Conservation (phyloP, 2,797 vertebrate species). For the Esox masquinongy region DNA sequence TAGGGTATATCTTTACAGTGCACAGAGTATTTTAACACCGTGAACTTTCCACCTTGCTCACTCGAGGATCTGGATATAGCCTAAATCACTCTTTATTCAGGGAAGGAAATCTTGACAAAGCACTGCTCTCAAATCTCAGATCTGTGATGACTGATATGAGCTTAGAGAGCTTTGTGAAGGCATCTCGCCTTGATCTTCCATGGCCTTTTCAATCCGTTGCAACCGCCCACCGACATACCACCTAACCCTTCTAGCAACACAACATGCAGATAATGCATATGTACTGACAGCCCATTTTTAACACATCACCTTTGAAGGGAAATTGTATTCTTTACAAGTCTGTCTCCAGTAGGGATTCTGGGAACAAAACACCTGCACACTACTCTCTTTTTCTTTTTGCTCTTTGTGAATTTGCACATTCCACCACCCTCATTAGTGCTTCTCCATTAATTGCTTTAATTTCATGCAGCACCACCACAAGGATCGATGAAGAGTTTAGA, state of each 20-base stretch:
- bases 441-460: conserved; percentile 52
- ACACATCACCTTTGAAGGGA: conserved; percentile 35
- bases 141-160: conserved; percentile 37
- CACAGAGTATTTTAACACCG: background rate
- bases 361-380: conserved; percentile 39
- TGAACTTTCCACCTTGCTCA: conserved; percentile 11
- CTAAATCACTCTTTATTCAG: conserved; percentile 19
- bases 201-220: conserved; percentile 20
- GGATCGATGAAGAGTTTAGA: conserved; percentile 43
- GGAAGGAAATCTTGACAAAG: conserved; percentile 37
- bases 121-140: conserved; percentile 34
- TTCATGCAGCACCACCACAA: conserved; percentile 37
- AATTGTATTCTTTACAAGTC: conserved; percentile 30
- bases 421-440: conserved; percentile 35
- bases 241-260: conserved; percentile 26
- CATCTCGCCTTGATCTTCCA: conserved; percentile 19
- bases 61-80: conserved; percentile 5
- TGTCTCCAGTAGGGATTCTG: background rate
- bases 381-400: conserved; percentile 25
- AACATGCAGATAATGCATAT: conserved; percentile 16
- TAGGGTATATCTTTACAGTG: background rate
- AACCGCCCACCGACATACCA: background rate
- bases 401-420: conserved; percentile 38
- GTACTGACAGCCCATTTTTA: conserved; percentile 50
- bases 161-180: conserved; percentile 36